These are phyloP conservation scores for Chaetodon auriga DNA, from an alignment of 2,113 vertebrate species.

Conservation along the genomic window DNA sequence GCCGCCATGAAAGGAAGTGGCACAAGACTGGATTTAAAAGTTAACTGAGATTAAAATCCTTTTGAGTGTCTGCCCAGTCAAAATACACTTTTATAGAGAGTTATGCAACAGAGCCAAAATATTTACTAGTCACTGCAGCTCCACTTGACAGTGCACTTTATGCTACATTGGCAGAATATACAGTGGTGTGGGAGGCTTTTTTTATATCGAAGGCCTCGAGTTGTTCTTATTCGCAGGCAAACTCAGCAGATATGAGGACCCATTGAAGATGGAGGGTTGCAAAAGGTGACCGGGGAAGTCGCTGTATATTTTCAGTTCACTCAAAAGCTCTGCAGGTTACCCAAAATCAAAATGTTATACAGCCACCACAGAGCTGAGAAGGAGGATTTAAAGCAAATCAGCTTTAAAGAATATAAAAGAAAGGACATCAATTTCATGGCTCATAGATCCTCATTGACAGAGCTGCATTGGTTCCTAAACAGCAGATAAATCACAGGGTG, in stretches of 20 bases:
- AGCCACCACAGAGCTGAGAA: not conserved
- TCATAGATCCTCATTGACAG: conserved; percentile 41
- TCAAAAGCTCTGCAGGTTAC: conserved; percentile 2
- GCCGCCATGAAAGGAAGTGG: not conserved
- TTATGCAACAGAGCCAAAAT: not conserved
- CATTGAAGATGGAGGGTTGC: not conserved
- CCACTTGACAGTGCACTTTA: conserved; percentile 7
- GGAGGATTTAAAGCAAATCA: conserved; percentile 6
- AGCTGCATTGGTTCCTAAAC: conserved; percentile 43
- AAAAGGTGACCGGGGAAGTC: not conserved
- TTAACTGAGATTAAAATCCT: conserved; percentile 17
- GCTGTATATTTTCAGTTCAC: conserved; percentile 6
- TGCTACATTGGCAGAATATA: conserved; percentile 9
- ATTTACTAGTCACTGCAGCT: not conserved
- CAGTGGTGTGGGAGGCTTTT: not conserved
- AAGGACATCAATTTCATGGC: conserved; percentile 33
- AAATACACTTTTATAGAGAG: not conserved
- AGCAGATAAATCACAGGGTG: conserved; percentile 31
- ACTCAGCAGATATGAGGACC: not conserved
- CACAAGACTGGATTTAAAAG: not conserved
- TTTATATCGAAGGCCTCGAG: not conserved
- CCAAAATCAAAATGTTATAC: conserved; percentile 20
- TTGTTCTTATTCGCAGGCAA: not conserved
- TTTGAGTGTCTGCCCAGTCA: not conserved
- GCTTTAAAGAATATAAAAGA: conserved; percentile 29